A percentile compares a stretch with the other conserved stretches of the same genome.
Evolutionary conservation across 2,888 invertebrate genomes (phyloP).

Genomic region (Poecilobothrus nobilitatus): DNA sequence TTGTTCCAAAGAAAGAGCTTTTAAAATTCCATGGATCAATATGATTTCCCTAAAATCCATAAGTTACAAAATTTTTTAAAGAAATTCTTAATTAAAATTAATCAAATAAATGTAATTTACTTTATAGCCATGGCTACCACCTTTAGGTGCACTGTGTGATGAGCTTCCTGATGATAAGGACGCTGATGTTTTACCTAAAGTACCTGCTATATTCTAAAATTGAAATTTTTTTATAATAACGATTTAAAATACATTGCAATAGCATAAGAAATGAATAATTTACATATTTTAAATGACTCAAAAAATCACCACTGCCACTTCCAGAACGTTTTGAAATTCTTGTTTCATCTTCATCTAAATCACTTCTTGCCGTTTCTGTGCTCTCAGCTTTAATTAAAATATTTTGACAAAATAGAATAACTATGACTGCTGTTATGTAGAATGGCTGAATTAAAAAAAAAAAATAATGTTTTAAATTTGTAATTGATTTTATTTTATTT

Average conservation of each 20-base stretch:
- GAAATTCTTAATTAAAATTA: slow-evolving; percentile 18
- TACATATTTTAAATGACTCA: slow-evolving; percentile 37
- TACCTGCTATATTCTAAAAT: slow-evolving; percentile 33
- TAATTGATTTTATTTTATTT: too few species aligned
- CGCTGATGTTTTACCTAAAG: slow-evolving; percentile 42
- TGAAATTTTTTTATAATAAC: slow-evolving; percentile 7
- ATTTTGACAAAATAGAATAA: slow-evolving; percentile 32
- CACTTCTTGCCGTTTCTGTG: slow-evolving; percentile 27
- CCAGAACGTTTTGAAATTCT: slow-evolving; percentile 35
- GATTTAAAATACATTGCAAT: background rate
- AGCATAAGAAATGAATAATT: slow-evolving; percentile 2
- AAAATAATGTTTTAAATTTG: too few species aligned
- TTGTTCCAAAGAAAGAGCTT: slow-evolving; percentile 70
- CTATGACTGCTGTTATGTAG: slow-evolving; percentile 23
- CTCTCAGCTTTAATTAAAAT: slow-evolving; percentile 26
- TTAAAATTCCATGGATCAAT: slow-evolving; percentile 70
- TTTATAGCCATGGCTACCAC: slow-evolving; percentile 21
- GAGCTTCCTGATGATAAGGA: slow-evolving; percentile 42
- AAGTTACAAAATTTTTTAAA: background rate
- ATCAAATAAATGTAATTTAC: background rate
- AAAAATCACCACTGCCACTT: slow-evolving; percentile 38
- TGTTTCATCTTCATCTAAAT: slow-evolving; percentile 33
- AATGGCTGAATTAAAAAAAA: slow-evolving; percentile 4
- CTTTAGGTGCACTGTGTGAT: slow-evolving; percentile 33
- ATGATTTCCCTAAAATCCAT: slow-evolving; percentile 33